A percentile compares a stretch with the other conserved stretches of the same genome.
Evolutionary conservation across 2,113 vertebrate species (phyloP).

Genomic region (Calyptomena viridis): DNA sequence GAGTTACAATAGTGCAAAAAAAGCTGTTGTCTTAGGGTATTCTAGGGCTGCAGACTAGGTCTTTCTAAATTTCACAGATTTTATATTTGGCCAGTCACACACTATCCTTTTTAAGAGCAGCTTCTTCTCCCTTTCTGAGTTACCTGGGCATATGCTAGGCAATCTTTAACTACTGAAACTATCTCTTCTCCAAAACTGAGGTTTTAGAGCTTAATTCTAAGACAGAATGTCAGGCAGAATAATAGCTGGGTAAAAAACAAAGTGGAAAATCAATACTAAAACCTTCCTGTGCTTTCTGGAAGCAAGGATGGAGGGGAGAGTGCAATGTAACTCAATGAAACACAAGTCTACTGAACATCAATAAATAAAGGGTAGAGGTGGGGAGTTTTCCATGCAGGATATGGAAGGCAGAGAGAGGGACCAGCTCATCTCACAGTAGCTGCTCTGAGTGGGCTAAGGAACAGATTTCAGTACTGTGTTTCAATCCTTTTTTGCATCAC

Average conservation of each 20-base stretch:
- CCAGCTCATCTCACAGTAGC: background rate
- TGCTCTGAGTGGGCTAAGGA: background rate
- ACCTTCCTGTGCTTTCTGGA: background rate
- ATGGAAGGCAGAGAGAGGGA: background rate
- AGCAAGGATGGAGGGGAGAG: background rate
- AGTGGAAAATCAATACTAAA: background rate
- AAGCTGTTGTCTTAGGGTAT: background rate
- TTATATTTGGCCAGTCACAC: background rate
- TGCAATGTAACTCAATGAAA: background rate
- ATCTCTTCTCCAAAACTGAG: background rate
- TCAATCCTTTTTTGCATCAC: background rate
- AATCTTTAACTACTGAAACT: background rate
- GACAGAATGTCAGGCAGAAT: background rate
- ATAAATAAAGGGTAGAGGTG: background rate
- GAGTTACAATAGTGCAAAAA: background rate
- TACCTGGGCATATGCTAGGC: background rate
- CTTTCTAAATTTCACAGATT: background rate
- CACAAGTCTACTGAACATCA: background rate
- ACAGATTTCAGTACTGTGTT: conserved; percentile 5
- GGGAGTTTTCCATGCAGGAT: background rate
- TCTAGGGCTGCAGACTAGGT: background rate
- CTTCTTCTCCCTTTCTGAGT: background rate
- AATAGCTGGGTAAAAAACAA: background rate
- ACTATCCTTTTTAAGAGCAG: background rate
- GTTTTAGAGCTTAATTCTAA: background rate